Percentiles rank a stretch among this genome's conserved stretches.
Conservation (phyloP, 2,797 vertebrate species). For the Sorex maritimensis region DNA sequence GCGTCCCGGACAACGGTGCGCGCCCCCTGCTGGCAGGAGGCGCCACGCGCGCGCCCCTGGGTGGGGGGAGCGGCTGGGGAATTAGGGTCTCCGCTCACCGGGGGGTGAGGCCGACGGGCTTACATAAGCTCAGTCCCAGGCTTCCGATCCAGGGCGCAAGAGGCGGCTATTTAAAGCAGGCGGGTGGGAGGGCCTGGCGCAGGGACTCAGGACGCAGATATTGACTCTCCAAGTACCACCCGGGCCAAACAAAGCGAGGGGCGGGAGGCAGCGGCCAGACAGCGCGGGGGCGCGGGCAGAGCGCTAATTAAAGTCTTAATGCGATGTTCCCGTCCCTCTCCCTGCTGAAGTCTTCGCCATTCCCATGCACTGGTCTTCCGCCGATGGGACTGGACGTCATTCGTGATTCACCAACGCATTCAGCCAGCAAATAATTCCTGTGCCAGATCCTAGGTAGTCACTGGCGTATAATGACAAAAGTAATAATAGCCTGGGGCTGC, state of each 20-base stretch:
- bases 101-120: background rate
- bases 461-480: background rate
- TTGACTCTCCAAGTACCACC: slow-evolving; percentile 25
- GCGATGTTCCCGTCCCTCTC: slow-evolving; percentile 7
- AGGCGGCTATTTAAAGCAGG: slow-evolving; percentile 68
- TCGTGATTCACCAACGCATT: slow-evolving; percentile 15
- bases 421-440: slow-evolving; percentile 54
- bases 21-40: background rate
- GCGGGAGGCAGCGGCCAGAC: background rate
- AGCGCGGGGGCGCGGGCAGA: background rate
- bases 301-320: slow-evolving; percentile 65
- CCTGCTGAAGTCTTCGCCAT: background rate
- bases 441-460: background rate
- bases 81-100: background rate
- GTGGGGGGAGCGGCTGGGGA: background rate
- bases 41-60: background rate
- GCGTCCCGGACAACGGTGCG: background rate
- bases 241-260: slow-evolving; percentile 61
- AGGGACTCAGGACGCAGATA: slow-evolving; percentile 18
- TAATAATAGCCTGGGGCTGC: background rate
- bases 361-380: background rate
- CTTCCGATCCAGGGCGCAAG: background rate
- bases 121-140: background rate
- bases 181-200: background rate
- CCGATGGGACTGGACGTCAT: slow-evolving; percentile 39